phyloP scores from a whole-genome alignment of 1,140 invertebrate species.

The Centruroides sculpturatus region DNA sequence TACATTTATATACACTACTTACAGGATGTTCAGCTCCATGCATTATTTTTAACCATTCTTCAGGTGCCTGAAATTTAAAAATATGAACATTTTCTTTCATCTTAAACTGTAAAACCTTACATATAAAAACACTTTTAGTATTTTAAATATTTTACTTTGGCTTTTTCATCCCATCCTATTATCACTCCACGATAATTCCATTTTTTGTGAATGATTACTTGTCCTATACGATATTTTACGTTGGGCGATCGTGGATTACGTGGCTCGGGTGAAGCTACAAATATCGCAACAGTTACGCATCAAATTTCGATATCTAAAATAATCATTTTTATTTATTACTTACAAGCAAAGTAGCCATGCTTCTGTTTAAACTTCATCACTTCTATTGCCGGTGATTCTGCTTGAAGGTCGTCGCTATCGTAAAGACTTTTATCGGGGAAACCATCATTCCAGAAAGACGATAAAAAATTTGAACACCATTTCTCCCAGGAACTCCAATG shows the following conservation, averaged over 20 bases:
- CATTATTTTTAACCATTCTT: slow-evolving; percentile 23
- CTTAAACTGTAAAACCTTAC: no score
- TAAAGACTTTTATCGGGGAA: neutral
- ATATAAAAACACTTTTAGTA: no score
- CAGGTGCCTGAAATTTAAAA: slow-evolving; percentile 18
- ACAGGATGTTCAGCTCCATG: slow-evolving; percentile 17
- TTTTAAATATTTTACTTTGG: slow-evolving; percentile 18
- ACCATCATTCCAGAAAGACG: neutral
- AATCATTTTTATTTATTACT: neutral
- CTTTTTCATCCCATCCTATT: slow-evolving; percentile 37
- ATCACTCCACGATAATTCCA: slow-evolving; percentile 38
- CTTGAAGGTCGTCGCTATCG: slow-evolving; percentile 18
- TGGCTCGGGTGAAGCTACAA: slow-evolving; percentile 26
- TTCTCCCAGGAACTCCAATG: slow-evolving; percentile 22
- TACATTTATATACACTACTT: neutral
- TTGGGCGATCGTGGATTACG: slow-evolving; percentile 26
- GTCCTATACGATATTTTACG: slow-evolving; percentile 36
- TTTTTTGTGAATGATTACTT: slow-evolving; percentile 37
- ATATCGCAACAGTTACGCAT: no score
- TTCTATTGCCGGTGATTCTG: slow-evolving; percentile 34
- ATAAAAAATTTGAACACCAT: slow-evolving; percentile 19
- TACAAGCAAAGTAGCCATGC: slow-evolving; percentile 26
- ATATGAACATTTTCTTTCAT: no score
- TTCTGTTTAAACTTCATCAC: slow-evolving; percentile 28
- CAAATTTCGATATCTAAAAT: no score